Evolutionary conservation across 92 coral and sea anemone species (phyloP).

Genomic region (Epizoanthus rinbou): DNA sequence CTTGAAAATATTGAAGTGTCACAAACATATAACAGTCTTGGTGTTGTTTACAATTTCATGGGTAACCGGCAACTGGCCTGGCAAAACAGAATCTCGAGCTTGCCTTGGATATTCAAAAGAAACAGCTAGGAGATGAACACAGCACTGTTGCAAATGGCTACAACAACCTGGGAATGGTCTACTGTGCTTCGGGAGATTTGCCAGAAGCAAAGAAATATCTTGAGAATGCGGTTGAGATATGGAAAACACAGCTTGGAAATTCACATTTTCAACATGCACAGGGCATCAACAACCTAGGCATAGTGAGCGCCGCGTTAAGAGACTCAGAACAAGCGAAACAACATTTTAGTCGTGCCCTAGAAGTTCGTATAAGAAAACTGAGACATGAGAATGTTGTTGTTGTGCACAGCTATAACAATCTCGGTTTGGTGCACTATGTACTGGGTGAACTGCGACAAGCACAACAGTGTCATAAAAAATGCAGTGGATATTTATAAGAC

Average conservation of each 20-base stretch:
- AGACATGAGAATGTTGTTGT: conserved; percentile 42
- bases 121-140: conserved; percentile 36
- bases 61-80: conserved; percentile 38
- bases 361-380: conserved; percentile 22
- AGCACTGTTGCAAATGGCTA: conserved; percentile 36
- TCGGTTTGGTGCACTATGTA: conserved; percentile 21
- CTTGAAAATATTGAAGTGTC: background rate
- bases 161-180: conserved; percentile 24
- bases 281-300: conserved; percentile 16
- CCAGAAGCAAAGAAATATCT: background rate
- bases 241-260: background rate
- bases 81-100: conserved; percentile 32
- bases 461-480: too few relatives aligned
- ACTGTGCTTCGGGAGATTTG: background rate
- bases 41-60: background rate
- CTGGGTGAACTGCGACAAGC: too few relatives aligned
- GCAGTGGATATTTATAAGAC: too few relatives aligned
- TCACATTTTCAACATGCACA: background rate
- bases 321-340: conserved; percentile 38
- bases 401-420: conserved; percentile 17
- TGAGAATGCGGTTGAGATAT: background rate
- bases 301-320: background rate
- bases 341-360: conserved; percentile 5
- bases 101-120: conserved; percentile 13
- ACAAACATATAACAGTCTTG: conserved; percentile 9